Base-by-base conservation (phyloP, 2,888 invertebrate species). In the Liodrosophila aerea region DNA sequence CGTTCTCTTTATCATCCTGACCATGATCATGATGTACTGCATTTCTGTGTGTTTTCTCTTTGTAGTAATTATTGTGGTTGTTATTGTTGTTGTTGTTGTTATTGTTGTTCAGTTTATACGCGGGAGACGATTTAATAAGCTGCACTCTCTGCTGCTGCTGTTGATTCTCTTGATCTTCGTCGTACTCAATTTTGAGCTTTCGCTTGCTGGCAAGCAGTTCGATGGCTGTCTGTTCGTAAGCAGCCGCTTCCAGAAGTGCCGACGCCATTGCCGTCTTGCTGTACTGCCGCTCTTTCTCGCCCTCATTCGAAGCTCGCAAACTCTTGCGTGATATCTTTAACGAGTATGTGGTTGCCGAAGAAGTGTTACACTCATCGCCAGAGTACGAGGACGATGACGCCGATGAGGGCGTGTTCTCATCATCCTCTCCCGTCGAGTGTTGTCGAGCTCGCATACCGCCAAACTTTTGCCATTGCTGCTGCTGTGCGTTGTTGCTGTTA, bases 51-150 rank as follows among this genome's bases (percentile, higher is more conserved):
- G 85, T 76, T 85, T 87, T 88, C 64, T 76, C 85, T 72, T 71
- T 76, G 71, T 75, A 65, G 62, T 64, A 67, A 64, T 67, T 82
- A 66, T 74, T 73, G 65, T 60, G 70, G 62, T 56, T 77, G 64
- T 63, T 77, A 22, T 74, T 70, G 33, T 69, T 76, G 31, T 76
- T 69, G 58, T 78, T 86, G 53, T 76, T 76, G 34, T 78, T 69
- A 58, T 78, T 86, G 56, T 76, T 73, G 59, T 87, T 89, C 52
- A 84, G 72, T 87, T 88, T 88, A 76, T 88, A 88, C 84, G 90
- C 90, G 90, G 90, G 90, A 90, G 90, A 89, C 90, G 90, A 90
- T 89, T 87, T 89, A 87, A 88, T 88, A 87, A 87, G 88, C 89
- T 90, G 89, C 89, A 87, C 81, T 76, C 78, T 85, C 65, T 85